Evolutionary conservation across 2,797 vertebrate genomes (phyloP).

Genomic region (Sebastes alutus): DNA sequence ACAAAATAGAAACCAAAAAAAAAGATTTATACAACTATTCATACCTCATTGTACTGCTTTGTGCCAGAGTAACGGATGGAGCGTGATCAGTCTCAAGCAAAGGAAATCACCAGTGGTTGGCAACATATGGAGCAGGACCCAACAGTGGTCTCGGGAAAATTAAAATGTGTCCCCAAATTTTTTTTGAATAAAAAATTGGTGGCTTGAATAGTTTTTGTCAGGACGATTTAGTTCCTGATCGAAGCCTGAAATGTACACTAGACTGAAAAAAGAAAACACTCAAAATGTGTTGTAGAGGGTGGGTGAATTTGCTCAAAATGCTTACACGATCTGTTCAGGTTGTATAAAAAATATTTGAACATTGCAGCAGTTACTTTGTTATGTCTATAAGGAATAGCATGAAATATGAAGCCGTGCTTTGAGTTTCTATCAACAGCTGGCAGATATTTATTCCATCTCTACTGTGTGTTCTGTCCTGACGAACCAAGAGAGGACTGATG

Average conservation of each 20-base stretch:
- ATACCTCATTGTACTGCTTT: conserved; percentile 62
- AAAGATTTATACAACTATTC: conserved; percentile 54
- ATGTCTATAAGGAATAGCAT: conserved; percentile 51
- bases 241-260: background rate
- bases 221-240: background rate
- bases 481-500: conserved; percentile 46
- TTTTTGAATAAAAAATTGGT: background rate
- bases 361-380: conserved; percentile 45
- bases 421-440: conserved; percentile 36
- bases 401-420: conserved; percentile 51
- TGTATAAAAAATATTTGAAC: conserved; percentile 18
- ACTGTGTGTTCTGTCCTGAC: conserved; percentile 28
- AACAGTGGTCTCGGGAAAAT: background rate
- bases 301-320: background rate
- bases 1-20: conserved; percentile 37
- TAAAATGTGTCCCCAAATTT: background rate
- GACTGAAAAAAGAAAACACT: background rate
- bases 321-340: conserved; percentile 18
- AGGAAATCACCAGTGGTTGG: conserved; percentile 12
- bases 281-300: background rate
- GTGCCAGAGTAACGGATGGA: conserved; percentile 38
- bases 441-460: conserved; percentile 36
- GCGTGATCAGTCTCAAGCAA: conserved; percentile 34
- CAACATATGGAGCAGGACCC: background rate
- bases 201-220: background rate